Base-by-base conservation (phyloP, 2,888 invertebrate species). In the Caenorhabditis sp. region DNA sequence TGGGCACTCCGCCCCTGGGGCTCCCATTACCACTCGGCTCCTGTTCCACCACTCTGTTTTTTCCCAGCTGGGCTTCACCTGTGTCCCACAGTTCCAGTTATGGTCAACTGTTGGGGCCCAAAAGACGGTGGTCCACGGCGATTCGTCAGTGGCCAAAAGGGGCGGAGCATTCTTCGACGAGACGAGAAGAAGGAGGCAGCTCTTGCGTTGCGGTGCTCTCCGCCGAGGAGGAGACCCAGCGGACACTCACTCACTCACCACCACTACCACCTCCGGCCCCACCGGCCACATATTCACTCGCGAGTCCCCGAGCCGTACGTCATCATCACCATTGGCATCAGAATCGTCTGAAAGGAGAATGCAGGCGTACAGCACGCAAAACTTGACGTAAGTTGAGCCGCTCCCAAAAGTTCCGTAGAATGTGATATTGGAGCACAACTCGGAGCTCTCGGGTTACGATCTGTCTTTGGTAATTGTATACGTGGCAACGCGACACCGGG, bases 391-490 rank as follows among this genome's bases (percentile, higher is more conserved):
- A 70, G 70, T 70, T 70, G 59, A 58, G 48, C 35, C 35, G 32
- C 48, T 22, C 30, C 15, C 26, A 15, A 17, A 48, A 48, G 48
- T 48, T 48, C 43, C 24, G 43, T 22, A 43, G n/a, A n/a, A n/a
- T n/a, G n/a, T 43, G 50, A 50, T 37, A 22, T 37, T 58, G 66
- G 68, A 52, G 48, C 50, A 66, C 48, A 62, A 72, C 52, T 68
- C 39, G 52, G 37, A 43, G 43, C 48, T 62, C 63, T 74, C 74
- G 62, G 74, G 74, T 74, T 74, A 74, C 74, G 74, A 74, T 74
- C 72, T 56, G 20, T 35, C 55, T 48, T 53, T 61, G 66, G 74
- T 74, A 74, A 74, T 74, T 74, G 74, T 74, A 74, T 74, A 74
- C 74, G 66, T 61, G 53, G 63, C 63, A 71, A 62, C 71, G 71